Evolutionary conservation across 2,797 vertebrate genomes (phyloP).

Genomic region (Gouania willdenowi): DNA sequence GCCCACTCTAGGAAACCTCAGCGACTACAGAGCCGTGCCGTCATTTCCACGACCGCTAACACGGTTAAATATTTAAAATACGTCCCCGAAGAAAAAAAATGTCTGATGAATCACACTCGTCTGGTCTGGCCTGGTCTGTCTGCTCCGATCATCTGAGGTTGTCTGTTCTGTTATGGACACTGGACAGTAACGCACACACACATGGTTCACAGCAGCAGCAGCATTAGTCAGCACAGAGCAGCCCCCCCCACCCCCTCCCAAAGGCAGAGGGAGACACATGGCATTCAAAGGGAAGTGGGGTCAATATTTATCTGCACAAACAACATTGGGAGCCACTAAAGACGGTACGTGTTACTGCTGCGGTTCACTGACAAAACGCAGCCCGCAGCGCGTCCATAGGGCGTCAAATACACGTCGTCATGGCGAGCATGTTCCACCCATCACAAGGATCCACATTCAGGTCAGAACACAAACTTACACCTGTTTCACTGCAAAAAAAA

Average conservation of each 20-base stretch:
- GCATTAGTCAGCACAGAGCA: conserved; percentile 57
- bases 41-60: conserved; percentile 42
- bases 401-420: no score
- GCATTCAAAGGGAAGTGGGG: conserved; percentile 44
- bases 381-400: conserved; percentile 34
- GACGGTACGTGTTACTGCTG: conserved; percentile 1
- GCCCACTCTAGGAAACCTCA: conserved; percentile 27
- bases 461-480: no score
- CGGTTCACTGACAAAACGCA: conserved; percentile 6
- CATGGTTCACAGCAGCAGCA: conserved; percentile 42
- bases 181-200: conserved; percentile 49
- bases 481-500: no score
- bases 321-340: conserved; percentile 17
- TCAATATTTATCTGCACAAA: conserved; percentile 48
- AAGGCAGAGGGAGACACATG: conserved; percentile 59
- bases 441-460: no score
- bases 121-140: no score
- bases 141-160: conserved; percentile 25
- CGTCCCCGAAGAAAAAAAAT: conserved; percentile 37
- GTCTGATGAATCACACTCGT: conserved; percentile 19
- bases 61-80: conserved; percentile 37
- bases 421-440: no score
- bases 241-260: conserved; percentile 45
- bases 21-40: conserved; percentile 14
- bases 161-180: conserved; percentile 39